These are phyloP conservation scores for Anoplius nigerrimus DNA, from an alignment of 2,888 invertebrate species.

Conservation along the genomic window DNA sequence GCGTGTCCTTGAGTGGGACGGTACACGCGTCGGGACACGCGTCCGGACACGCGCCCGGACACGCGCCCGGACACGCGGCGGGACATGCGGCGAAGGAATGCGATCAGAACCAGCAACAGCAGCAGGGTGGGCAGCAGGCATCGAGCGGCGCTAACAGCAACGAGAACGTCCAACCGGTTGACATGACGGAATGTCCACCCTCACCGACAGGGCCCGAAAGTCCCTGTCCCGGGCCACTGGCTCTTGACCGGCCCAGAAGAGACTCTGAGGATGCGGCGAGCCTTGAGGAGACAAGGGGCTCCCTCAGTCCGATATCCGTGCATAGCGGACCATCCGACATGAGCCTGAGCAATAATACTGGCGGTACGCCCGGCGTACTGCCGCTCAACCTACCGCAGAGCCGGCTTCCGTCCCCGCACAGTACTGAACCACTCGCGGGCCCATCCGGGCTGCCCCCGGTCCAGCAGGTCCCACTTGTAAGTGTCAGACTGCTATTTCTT, in stretches of 20 bases:
- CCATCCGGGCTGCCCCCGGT: conserved; percentile 91
- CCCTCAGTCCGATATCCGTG: conserved; percentile 73
- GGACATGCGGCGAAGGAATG: conserved; percentile 63
- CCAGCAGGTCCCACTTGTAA: conserved; percentile 92
- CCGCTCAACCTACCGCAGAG: conserved; percentile 68
- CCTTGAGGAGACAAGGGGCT: conserved; percentile 70
- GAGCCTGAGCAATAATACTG: conserved; percentile 76
- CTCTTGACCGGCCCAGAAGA: conserved; percentile 70
- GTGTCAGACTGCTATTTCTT: too few species aligned
- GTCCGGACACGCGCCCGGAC: conserved; percentile 63
- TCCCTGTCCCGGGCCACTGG: conserved; percentile 73
- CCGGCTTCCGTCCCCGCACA: conserved; percentile 80
- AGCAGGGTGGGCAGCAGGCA: conserved; percentile 18
- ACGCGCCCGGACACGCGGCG: conserved; percentile 49
- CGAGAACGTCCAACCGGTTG: conserved; percentile 47
- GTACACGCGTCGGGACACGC: conserved; percentile 28
- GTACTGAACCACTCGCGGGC: conserved; percentile 84
- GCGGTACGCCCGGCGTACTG: conserved; percentile 72
- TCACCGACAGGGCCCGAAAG: conserved; percentile 64
- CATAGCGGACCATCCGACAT: conserved; percentile 78
- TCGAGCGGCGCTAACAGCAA: not conserved
- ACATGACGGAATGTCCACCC: conserved; percentile 62
- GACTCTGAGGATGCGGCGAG: conserved; percentile 71
- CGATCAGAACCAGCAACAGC: conserved; percentile 41
- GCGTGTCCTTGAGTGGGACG: conserved; percentile 19